These are phyloP conservation scores for Poecile atricapillus DNA, from an alignment of 2,113 vertebrate species.

Conservation along the genomic window DNA sequence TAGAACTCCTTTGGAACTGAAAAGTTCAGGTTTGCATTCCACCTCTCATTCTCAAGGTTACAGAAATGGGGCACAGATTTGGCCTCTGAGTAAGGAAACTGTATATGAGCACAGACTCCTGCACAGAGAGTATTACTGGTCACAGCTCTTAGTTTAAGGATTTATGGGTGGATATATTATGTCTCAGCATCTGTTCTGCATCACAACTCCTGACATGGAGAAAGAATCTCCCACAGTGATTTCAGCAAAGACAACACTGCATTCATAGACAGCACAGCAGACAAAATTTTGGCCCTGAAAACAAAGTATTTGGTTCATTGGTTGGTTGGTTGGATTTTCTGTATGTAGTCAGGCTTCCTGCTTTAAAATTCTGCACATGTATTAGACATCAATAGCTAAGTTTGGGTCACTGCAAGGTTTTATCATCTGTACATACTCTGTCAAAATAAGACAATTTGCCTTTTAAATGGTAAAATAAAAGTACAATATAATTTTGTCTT, in stretches of 20 bases:
- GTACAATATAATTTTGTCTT: background rate
- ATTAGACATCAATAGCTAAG: background rate
- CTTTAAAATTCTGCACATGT: background rate
- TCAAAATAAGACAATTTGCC: background rate
- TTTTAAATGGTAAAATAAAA: background rate
- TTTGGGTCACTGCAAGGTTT: background rate
- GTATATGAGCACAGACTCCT: background rate
- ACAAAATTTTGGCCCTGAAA: background rate
- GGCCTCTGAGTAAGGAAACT: background rate
- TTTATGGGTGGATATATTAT: slow-evolving; percentile 9
- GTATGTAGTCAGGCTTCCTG: background rate
- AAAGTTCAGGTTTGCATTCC: background rate
- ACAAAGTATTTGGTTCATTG: background rate
- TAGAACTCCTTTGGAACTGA: background rate
- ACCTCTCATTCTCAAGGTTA: background rate
- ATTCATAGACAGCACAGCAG: background rate
- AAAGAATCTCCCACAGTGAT: background rate
- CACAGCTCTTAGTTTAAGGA: slow-evolving; percentile 6
- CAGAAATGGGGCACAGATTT: background rate
- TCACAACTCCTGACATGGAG: background rate
- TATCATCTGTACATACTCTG: background rate
- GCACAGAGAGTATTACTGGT: background rate
- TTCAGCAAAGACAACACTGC: background rate
- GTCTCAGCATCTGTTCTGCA: slow-evolving; percentile 43
- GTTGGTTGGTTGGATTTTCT: background rate